Conservation (phyloP, 2,888 invertebrate species). For the Osmoderma eremita region DNA sequence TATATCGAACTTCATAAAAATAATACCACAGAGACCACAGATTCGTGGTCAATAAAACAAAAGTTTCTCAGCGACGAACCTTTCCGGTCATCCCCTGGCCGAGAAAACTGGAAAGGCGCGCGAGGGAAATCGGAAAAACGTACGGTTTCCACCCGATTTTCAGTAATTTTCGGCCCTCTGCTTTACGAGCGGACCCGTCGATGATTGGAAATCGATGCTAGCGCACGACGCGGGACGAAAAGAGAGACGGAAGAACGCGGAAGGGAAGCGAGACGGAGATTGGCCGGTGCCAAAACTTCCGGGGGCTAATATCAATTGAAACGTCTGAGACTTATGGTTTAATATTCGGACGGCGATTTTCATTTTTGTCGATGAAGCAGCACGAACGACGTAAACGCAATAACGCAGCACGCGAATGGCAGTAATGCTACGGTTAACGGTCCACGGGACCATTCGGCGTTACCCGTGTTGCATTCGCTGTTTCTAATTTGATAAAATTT, state of each 20-base stretch:
- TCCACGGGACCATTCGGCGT: conserved; percentile 20
- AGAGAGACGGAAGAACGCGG: neutral
- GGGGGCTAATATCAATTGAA: conserved; percentile 54
- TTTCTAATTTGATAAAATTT: conserved; percentile 30
- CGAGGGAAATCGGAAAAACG: conserved; percentile 20
- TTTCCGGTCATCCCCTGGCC: conserved; percentile 22
- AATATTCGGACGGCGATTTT: conserved; percentile 49
- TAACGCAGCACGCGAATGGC: conserved; percentile 34
- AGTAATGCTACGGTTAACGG: conserved; percentile 33
- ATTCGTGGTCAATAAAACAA: conserved; percentile 36
- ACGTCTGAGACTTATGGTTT: conserved; percentile 51
- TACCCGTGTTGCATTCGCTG: conserved; percentile 14
- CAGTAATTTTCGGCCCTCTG: conserved; percentile 27
- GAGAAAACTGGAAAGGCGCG: conserved; percentile 5
- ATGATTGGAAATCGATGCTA: conserved; percentile 31
- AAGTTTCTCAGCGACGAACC: conserved; percentile 27
- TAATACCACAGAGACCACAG: conserved; percentile 26
- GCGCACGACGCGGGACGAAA: neutral
- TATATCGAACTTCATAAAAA: conserved; percentile 35
- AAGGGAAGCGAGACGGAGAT: conserved; percentile 7
- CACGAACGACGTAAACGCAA: conserved; percentile 37
- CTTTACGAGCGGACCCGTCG: conserved; percentile 25
- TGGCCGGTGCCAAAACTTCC: conserved; percentile 46
- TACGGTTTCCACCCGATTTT: conserved; percentile 27
- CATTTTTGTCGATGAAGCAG: conserved; percentile 48